Conservation (phyloP, 2,797 vertebrate species). For the Artibeus jamaicensis region DNA sequence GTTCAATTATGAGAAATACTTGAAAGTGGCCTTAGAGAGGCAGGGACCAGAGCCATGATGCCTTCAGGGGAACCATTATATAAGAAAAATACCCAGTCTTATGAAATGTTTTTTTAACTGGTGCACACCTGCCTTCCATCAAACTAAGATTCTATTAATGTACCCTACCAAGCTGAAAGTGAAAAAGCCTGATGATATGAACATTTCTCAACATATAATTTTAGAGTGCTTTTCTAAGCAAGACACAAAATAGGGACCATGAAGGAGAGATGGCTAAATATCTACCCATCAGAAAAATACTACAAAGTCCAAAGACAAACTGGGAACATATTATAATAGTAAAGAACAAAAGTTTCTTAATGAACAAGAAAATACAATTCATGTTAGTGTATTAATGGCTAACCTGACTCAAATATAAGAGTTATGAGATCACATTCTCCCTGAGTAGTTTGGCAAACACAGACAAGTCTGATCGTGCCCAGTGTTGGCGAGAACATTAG, state of each 20-base stretch:
- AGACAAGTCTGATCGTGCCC: background rate
- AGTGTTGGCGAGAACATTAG: background rate
- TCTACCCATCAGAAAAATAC: background rate
- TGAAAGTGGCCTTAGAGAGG: background rate
- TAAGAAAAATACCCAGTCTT: background rate
- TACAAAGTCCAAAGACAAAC: background rate
- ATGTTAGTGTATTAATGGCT: background rate
- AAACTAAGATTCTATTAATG: background rate
- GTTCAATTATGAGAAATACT: background rate
- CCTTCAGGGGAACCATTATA: background rate
- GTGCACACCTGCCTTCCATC: background rate
- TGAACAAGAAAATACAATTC: background rate
- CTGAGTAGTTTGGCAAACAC: background rate
- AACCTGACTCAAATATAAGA: background rate
- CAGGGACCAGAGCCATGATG: background rate
- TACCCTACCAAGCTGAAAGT: background rate
- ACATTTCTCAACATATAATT: background rate
- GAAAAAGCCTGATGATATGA: background rate
- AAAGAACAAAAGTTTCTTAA: background rate
- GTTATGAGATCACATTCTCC: background rate
- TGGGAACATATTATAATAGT: background rate
- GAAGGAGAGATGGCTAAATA: background rate
- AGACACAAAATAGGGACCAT: background rate
- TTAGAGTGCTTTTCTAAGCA: slow-evolving; percentile 4
- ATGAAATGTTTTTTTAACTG: slow-evolving; percentile 20